These are phyloP conservation scores for Ceratina japonica DNA, from an alignment of 1,140 invertebrate genomes.

Conservation along the genomic window DNA sequence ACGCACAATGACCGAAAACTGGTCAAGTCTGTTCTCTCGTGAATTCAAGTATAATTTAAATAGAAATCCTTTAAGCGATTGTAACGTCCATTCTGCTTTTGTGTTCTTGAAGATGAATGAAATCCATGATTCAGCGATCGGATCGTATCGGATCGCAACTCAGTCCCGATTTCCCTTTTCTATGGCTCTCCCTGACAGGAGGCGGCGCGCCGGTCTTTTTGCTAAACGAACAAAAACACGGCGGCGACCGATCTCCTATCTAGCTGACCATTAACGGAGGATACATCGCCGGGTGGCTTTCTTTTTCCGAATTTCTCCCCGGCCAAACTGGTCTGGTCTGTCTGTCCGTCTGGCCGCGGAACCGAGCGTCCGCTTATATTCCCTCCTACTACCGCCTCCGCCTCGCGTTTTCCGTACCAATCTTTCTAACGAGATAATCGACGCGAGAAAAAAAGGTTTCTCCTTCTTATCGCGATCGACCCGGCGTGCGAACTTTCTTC, in stretches of 20 bases:
- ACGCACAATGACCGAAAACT: too few species aligned
- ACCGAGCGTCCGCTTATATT: neutral
- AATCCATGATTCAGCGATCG: neutral
- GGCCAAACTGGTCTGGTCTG: constrained; percentile 39
- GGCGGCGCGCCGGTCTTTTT: constrained; percentile 26
- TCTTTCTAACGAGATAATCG: constrained; percentile 16
- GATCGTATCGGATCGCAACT: neutral
- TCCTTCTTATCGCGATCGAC: constrained; percentile 38
- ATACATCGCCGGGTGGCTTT: constrained; percentile 44
- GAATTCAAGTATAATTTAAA: too few species aligned
- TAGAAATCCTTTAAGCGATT: too few species aligned
- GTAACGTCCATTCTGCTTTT: too few species aligned
- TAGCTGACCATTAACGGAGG: constrained; percentile 21
- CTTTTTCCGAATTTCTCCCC: constrained; percentile 60
- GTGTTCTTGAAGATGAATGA: too few species aligned
- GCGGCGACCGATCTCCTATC: constrained; percentile 22
- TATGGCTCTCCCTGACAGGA: constrained; percentile 27
- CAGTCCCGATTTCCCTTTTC: constrained; percentile 55
- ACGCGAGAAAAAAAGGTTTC: constrained; percentile 31
- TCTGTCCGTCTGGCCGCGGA: neutral
- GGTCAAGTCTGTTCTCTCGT: too few species aligned
- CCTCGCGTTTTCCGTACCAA: neutral
- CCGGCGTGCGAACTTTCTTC: constrained; percentile 23
- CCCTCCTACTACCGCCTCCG: constrained; percentile 1
- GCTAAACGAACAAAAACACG: constrained; percentile 36